Percentiles rank a stretch among this genome's conserved stretches.
phyloP scores from a whole-genome alignment of 1,140 invertebrate species.

The Hycleus cichorii region DNA sequence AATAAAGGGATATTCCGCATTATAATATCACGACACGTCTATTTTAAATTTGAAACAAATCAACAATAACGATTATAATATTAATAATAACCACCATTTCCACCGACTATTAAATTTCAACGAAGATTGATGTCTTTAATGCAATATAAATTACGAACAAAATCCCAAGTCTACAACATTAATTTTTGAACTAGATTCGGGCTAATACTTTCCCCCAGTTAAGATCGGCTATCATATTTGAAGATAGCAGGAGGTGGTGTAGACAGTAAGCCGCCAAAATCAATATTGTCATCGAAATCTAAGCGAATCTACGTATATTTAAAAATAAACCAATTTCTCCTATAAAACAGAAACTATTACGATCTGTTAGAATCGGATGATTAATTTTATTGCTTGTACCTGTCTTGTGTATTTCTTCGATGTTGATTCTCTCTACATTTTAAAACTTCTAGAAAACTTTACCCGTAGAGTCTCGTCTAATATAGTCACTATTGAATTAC shows the following conservation, averaged over 20 bases:
- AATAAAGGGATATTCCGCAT: too few relatives aligned
- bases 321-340: too few relatives aligned
- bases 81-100: neutral
- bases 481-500: conserved; percentile 10
- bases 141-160: neutral
- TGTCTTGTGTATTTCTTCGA: too few relatives aligned
- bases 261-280: conserved; percentile 12
- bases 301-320: too few relatives aligned
- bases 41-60: too few relatives aligned
- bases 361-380: too few relatives aligned
- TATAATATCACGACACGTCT: too few relatives aligned
- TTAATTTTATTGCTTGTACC: too few relatives aligned
- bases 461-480: neutral
- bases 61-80: too few relatives aligned
- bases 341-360: too few relatives aligned
- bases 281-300: conserved; percentile 7
- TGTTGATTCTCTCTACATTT: neutral
- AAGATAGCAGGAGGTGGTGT: neutral
- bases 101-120: neutral
- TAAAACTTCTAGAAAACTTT: neutral
- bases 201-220: neutral
- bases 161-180: conserved; percentile 2
- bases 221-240: conserved; percentile 9
- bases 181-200: conserved; percentile 3
- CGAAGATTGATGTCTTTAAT: conserved; percentile 1